A percentile compares a stretch with the other conserved stretches of the same genome.
phyloP scores from a whole-genome alignment of 2,113 vertebrate species.

The Nyctereutes procyonoides region DNA sequence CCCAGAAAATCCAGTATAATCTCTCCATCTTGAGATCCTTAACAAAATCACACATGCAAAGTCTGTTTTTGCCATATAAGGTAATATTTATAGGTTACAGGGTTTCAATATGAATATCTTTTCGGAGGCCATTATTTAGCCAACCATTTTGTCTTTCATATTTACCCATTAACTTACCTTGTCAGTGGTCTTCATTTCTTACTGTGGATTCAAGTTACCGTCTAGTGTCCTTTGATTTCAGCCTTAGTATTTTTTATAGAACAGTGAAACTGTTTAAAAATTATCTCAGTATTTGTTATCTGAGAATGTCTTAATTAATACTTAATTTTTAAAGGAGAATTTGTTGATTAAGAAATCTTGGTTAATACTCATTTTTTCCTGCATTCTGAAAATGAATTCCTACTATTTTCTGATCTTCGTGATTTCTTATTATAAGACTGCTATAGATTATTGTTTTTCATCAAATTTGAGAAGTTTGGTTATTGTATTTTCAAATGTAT shows the following conservation, averaged over 20 bases:
- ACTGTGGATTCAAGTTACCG: background rate
- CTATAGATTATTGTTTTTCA: background rate
- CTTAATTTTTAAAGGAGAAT: background rate
- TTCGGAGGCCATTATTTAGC: background rate
- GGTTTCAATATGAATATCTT: background rate
- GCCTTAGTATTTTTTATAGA: background rate
- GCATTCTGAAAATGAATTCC: background rate
- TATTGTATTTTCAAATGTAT: background rate
- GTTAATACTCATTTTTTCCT: background rate
- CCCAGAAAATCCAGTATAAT: background rate
- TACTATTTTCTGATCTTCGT: background rate
- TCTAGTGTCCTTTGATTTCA: background rate
- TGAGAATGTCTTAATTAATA: background rate
- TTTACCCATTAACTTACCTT: background rate
- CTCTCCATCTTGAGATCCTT: background rate
- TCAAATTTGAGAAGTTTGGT: background rate
- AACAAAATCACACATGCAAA: background rate
- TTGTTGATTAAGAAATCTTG: background rate
- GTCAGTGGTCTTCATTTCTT: background rate
- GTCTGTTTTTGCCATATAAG: background rate
- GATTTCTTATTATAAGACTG: background rate
- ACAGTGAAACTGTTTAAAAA: background rate
- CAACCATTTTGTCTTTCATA: background rate
- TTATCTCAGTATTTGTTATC: background rate
- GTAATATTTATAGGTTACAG: background rate